phyloP scores from a whole-genome alignment of 35 echinoderm and acorn worm species.

The Apostichopus japonicus region DNA sequence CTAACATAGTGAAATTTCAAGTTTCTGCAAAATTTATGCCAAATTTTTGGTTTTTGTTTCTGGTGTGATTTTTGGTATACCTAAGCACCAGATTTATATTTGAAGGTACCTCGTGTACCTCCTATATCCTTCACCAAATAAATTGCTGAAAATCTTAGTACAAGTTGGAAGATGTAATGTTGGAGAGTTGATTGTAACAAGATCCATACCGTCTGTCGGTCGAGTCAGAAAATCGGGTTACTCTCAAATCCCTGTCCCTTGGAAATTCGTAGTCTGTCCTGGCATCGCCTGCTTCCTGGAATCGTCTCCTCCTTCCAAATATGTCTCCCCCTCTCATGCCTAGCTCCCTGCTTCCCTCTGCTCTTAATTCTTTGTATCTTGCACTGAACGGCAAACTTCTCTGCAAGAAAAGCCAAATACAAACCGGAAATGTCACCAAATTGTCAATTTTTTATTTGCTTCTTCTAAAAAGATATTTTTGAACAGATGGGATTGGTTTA shows the following conservation, averaged over 20 bases:
- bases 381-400: neutral
- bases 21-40: no score
- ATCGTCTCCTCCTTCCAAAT: slow-evolving; percentile 1
- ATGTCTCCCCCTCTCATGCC: neutral
- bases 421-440: neutral
- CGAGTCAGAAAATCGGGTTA: neutral
- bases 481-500: no score
- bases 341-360: slow-evolving; percentile 2
- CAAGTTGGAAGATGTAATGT: no score
- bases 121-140: no score
- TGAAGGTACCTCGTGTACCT: no score
- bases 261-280: neutral
- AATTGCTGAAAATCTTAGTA: no score
- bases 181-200: neutral
- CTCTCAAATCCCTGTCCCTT: slow-evolving; percentile 17
- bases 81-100: no score
- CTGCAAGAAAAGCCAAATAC: neutral
- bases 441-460: no score
- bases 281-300: slow-evolving; percentile 20
- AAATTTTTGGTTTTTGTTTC: no score
- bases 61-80: no score
- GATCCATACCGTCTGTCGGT: slow-evolving; percentile 1
- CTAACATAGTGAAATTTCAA: no score
- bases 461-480: no score
- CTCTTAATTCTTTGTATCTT: slow-evolving; percentile 19